phyloP scores from a whole-genome alignment of 1,140 invertebrate genomes.

The Saccostrea glomerata region DNA sequence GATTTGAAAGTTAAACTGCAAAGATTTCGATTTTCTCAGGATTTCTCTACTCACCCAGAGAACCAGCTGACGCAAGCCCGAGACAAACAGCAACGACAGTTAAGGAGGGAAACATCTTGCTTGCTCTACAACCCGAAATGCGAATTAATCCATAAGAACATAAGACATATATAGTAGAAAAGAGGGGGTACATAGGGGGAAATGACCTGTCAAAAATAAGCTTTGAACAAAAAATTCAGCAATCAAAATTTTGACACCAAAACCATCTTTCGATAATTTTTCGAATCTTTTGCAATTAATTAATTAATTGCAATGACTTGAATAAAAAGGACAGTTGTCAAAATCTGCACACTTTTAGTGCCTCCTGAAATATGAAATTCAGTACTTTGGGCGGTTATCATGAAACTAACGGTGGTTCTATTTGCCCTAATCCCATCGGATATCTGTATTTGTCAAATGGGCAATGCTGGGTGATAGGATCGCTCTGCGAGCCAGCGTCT shows the following conservation, averaged over 20 bases:
- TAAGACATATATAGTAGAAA: background rate
- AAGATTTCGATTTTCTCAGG: too few species aligned
- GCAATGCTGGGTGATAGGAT: constrained; percentile 17
- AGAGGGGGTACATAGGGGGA: background rate
- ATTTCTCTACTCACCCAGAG: background rate
- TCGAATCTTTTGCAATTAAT: too few species aligned
- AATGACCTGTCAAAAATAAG: background rate
- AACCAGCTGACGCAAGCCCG: constrained; percentile 30
- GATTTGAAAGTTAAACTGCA: too few species aligned
- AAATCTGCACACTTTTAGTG: background rate
- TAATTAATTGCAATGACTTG: background rate
- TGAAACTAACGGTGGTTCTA: background rate
- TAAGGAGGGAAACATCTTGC: constrained; percentile 29
- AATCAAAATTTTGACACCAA: too few species aligned
- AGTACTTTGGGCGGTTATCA: constrained; percentile 20
- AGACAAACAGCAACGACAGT: constrained; percentile 4
- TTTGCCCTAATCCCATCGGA: constrained; percentile 15
- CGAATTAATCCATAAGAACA: background rate
- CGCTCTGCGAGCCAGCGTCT: background rate
- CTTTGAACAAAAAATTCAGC: too few species aligned
- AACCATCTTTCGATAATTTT: too few species aligned
- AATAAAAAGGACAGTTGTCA: background rate
- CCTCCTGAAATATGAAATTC: background rate
- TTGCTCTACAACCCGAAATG: constrained; percentile 19
- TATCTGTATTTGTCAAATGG: constrained; percentile 31